Evolutionary conservation across 2,888 invertebrate genomes (phyloP), one percentile per base, ranked within the genome.

Genomic region (Galerucella nymphaeae): DNA sequence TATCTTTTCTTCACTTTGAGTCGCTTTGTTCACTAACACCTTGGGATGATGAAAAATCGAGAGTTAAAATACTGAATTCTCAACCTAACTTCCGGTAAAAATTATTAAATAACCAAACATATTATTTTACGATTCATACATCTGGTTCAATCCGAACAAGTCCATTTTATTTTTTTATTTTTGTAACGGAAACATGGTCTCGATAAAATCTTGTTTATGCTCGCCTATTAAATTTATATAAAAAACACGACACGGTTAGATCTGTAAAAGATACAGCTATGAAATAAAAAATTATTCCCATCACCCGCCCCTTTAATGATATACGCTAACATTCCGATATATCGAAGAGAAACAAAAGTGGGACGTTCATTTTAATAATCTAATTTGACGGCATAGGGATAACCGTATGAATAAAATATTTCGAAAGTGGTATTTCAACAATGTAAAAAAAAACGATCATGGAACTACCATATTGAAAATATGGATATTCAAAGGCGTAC

Each of bases 241-340:
- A 53, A 30, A 48, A 61, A 68, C 62, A 68, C 59, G 38, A 69
- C 18, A 38, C 18, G 48, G 61, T 69, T 58, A 30, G 62, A 61
- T 73, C 66, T 48, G 62, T 62, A 50, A 30, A 70, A 67, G 63
- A 68, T 18, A 62, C 61, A 70, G 61, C 30, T 38, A 70, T 30
- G 63, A 70, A 66, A 20, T 41, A 70, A 38, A 53, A 73, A 66
- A 66, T n/a, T 73, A 70, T 73, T 70, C 58, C 50, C 57, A 57
- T 70, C 42, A 55, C 55, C 72, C 72, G 72, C 72, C 72, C 65
- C 65, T 68, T 72, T 72, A 64, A 72, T 72, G 42, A 72, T 65
- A 66, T 64, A 66, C 42, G 53, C 5, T 41, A 30, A 50, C 48
- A 57, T 66, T 57, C 66, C 55, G 38, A 42, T 62, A 62, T 38